Evolutionary conservation across 1,140 invertebrate genomes (phyloP).

Genomic region (Bicyclus anynana): DNA sequence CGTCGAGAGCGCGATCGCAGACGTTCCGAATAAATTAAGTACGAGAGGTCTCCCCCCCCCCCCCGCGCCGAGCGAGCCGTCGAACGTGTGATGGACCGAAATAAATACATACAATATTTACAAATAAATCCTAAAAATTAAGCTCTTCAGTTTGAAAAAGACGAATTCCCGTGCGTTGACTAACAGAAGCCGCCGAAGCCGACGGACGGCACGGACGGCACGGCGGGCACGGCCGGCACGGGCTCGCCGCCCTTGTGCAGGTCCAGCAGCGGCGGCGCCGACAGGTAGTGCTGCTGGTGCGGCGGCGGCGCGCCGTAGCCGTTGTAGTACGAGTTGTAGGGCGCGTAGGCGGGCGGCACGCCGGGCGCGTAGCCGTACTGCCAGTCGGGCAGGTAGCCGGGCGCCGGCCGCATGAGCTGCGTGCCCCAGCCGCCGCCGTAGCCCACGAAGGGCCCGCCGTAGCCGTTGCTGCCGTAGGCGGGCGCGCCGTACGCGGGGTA

Average conservation of each 20-base stretch:
- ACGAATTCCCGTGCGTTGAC: conserved; percentile 38
- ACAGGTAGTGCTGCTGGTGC: conserved; percentile 51
- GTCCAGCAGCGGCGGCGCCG: conserved; percentile 61
- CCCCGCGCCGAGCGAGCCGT: conserved; percentile 8
- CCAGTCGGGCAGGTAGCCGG: conserved; percentile 73
- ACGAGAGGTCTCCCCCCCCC: conserved; percentile 11
- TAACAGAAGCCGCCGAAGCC: conserved; percentile 76
- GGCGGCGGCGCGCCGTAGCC: conserved; percentile 66
- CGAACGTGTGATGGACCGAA: conserved; percentile 49
- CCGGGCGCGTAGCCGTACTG: conserved; percentile 64
- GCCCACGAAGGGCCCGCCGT: conserved; percentile 66
- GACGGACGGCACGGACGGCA: conserved; percentile 68
- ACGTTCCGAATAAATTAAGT: conserved; percentile 33
- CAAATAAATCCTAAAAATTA: conserved; percentile 70
- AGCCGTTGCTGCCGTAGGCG: conserved; percentile 59
- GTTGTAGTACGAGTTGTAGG: conserved; percentile 71
- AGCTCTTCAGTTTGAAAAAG: conserved; percentile 63
- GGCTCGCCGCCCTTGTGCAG: conserved; percentile 61
- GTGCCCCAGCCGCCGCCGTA: conserved; percentile 68
- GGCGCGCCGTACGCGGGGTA: conserved; percentile 51
- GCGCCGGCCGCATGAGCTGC: conserved; percentile 69
- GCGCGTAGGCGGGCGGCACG: conserved; percentile 51
- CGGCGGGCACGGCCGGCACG: conserved; percentile 47
- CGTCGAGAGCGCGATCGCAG: conserved; percentile 24
- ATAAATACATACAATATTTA: conserved; percentile 71